Evolutionary conservation across 2,113 vertebrate species (phyloP).

Genomic region (Lophochroa leadbeateri): DNA sequence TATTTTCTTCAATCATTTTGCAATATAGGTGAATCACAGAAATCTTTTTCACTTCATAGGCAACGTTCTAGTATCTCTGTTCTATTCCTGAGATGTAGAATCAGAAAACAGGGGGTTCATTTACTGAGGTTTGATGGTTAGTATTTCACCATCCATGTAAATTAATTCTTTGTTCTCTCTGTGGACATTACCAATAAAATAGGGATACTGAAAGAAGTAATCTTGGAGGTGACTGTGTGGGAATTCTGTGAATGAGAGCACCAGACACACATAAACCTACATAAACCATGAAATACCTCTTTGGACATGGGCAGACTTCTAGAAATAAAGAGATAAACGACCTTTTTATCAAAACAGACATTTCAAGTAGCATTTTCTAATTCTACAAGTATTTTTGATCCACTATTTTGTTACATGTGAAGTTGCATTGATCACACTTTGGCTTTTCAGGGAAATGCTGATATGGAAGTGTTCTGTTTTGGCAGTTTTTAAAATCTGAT

Average conservation of each 20-base stretch:
- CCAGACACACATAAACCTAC: background rate
- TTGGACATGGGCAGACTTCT: background rate
- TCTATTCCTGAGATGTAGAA: accelerated
- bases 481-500: background rate
- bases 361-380: background rate
- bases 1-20: background rate
- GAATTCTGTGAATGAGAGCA: background rate
- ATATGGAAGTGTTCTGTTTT: background rate
- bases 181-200: background rate
- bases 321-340: background rate
- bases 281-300: background rate
- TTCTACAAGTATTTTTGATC: background rate
- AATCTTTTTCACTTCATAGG: background rate
- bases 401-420: background rate
- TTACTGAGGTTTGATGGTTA: background rate
- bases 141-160: background rate
- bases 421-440: background rate
- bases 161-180: background rate
- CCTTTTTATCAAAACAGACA: background rate
- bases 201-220: background rate
- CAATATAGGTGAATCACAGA: background rate
- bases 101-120: background rate
- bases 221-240: background rate
- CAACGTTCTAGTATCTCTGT: background rate
- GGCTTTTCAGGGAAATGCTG: background rate